phyloP scores from a whole-genome alignment of 1,140 invertebrate genomes.

The Phthorimaea operculella region DNA sequence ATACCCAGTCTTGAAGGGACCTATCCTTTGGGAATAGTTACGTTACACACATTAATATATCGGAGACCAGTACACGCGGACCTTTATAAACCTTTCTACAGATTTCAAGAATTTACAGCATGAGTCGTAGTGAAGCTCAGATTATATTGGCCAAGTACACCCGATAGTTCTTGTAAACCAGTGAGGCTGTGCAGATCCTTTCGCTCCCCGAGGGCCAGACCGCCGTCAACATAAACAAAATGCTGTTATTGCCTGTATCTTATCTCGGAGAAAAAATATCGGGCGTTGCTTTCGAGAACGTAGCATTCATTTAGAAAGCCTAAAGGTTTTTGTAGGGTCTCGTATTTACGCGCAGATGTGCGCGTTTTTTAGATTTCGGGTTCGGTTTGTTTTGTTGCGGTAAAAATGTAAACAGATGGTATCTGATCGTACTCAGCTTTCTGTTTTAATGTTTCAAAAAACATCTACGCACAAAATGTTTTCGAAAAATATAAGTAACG shows the following conservation, averaged over 20 bases:
- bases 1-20: constrained; percentile 30
- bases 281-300: constrained; percentile 30
- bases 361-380: no score
- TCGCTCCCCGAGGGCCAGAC: constrained; percentile 38
- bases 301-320: constrained; percentile 30
- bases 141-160: constrained; percentile 16
- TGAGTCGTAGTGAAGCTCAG: constrained; percentile 16
- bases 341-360: no score
- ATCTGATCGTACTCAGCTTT: no score
- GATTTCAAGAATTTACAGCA: not conserved
- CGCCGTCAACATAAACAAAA: constrained; percentile 62
- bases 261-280: constrained; percentile 52
- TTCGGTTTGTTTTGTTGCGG: constrained; percentile 10
- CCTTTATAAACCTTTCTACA: not conserved
- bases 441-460: no score
- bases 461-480: no score
- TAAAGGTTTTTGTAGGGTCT: no score
- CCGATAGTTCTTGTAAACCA: constrained; percentile 48
- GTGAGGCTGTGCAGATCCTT: constrained; percentile 36
- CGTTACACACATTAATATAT: constrained; percentile 30
- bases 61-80: constrained; percentile 12
- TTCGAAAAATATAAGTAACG: no score
- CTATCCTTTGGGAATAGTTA: constrained; percentile 34
- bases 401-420: no score
- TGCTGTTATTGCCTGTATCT: constrained; percentile 55